These are phyloP conservation scores for Caranx melampygus DNA, from an alignment of 2,113 vertebrate species.

Conservation along the genomic window DNA sequence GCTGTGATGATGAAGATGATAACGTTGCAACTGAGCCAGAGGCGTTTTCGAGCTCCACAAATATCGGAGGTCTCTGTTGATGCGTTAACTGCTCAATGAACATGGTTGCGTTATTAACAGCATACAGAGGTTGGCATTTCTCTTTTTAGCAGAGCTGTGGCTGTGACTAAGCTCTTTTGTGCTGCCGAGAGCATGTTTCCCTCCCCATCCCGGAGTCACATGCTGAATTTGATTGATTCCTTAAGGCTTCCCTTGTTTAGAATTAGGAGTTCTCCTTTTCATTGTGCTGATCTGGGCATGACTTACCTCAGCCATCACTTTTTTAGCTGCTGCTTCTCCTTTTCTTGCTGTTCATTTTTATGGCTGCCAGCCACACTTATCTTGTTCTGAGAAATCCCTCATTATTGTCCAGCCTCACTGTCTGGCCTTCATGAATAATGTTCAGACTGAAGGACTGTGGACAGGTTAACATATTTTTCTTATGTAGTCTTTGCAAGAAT, in stretches of 20 bases:
- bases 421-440: background rate
- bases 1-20: background rate
- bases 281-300: constrained; percentile 39
- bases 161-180: background rate
- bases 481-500: too few relatives aligned
- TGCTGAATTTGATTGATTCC: constrained; percentile 8
- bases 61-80: background rate
- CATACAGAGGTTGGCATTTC: background rate
- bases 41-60: background rate
- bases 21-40: background rate
- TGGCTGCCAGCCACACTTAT: constrained; percentile 60
- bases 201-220: background rate
- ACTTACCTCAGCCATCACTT: constrained; percentile 26
- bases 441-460: background rate
- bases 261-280: constrained; percentile 16
- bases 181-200: background rate
- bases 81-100: background rate
- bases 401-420: background rate
- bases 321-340: constrained; percentile 28
- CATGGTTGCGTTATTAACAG: background rate
- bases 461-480: background rate
- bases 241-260: background rate
- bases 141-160: background rate
- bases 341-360: constrained; percentile 54
- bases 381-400: constrained; percentile 20